These are phyloP conservation scores for Tauraco erythrolophus DNA, from an alignment of 2,113 vertebrate species.

Conservation along the genomic window DNA sequence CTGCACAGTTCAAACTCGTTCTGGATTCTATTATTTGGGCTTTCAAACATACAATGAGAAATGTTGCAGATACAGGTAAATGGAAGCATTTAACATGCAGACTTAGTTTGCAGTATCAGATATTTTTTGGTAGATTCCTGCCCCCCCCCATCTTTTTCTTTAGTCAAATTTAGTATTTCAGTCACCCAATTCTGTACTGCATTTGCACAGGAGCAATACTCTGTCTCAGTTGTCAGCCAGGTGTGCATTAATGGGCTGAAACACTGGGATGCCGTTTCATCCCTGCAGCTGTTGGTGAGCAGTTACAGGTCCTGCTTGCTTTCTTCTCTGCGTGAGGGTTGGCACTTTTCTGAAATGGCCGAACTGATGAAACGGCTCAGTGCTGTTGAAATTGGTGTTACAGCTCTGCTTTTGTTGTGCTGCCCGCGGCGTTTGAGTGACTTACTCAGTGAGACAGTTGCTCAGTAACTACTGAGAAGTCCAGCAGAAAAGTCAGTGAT, in stretches of 20 bases:
- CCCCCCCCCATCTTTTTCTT: neutral
- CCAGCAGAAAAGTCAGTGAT: neutral
- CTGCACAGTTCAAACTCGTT: constrained; percentile 98
- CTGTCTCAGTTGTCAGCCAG: neutral
- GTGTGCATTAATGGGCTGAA: neutral
- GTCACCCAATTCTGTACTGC: neutral
- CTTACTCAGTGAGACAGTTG: neutral
- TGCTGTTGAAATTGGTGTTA: neutral
- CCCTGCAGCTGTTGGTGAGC: neutral
- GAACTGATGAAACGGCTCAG: neutral
- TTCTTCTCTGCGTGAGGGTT: neutral
- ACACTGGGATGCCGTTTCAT: neutral
- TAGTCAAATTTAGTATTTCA: neutral
- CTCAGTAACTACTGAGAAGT: neutral
- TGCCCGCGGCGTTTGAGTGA: neutral
- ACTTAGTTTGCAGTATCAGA: neutral
- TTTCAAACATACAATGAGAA: constrained; percentile 99
- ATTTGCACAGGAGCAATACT: neutral
- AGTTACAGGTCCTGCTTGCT: neutral
- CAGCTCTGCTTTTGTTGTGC: neutral
- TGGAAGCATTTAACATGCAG: neutral
- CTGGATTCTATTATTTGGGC: constrained; percentile 99
- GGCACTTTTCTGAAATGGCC: neutral
- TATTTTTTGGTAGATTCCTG: neutral
- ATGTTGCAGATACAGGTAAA: constrained; percentile 97